Evolutionary conservation across 2,888 invertebrate species (phyloP).

Genomic region (Latheticus oryzae): DNA sequence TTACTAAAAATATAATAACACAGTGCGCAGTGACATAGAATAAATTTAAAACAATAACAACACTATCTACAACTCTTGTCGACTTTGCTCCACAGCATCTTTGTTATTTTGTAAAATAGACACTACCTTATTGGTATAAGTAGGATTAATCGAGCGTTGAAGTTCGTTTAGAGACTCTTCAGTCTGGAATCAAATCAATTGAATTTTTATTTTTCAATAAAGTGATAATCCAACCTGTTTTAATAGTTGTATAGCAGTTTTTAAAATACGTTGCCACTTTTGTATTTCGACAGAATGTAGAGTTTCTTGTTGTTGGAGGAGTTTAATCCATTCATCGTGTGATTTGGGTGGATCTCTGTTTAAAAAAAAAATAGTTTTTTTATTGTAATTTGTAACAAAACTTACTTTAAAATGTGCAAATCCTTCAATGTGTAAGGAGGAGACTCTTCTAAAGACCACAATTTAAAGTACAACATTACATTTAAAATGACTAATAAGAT

Average conservation of each 20-base stretch:
- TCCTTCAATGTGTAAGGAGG: conserved; percentile 68
- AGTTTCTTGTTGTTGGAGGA: conserved; percentile 83
- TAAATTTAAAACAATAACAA: conserved; percentile 49
- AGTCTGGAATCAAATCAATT: conserved; percentile 69
- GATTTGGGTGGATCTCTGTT: conserved; percentile 78
- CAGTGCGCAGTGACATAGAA: conserved; percentile 55
- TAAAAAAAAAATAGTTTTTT: too few relatives aligned
- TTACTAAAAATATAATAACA: conserved; percentile 56
- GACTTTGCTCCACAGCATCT: conserved; percentile 39
- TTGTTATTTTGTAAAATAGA: conserved; percentile 63
- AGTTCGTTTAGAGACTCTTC: conserved; percentile 82
- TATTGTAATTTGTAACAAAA: conserved; percentile 22
- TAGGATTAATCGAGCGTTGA: conserved; percentile 72
- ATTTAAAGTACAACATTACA: conserved; percentile 85
- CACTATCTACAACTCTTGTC: conserved; percentile 35
- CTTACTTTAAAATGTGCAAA: conserved; percentile 68
- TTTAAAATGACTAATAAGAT: conserved; percentile 77
- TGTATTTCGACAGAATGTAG: conserved; percentile 84
- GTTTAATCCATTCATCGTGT: conserved; percentile 84
- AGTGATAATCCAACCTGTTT: conserved; percentile 70
- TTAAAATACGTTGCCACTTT: conserved; percentile 83
- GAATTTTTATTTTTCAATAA: neutral
- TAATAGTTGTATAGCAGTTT: conserved; percentile 77
- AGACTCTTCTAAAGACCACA: conserved; percentile 78
- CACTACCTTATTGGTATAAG: conserved; percentile 68